Percentiles rank a stretch among this genome's conserved stretches.
These are phyloP conservation scores for Palythoa grandiflora DNA, from an alignment of 92 coral and sea anemone species.

Conservation along the genomic window DNA sequence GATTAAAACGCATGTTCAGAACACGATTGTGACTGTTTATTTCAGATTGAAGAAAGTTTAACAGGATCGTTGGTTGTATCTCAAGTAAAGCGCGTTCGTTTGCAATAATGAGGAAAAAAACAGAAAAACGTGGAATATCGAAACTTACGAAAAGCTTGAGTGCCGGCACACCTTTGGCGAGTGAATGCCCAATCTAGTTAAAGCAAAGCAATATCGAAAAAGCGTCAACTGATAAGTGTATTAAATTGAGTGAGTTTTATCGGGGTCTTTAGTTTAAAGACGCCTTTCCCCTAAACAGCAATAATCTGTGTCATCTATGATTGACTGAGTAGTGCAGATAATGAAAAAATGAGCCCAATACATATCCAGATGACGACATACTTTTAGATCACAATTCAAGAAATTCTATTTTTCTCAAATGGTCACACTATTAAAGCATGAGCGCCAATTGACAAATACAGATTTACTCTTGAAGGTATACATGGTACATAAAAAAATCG, in stretches of 20 bases:
- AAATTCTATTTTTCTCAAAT: no score
- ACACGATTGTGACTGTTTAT: background rate
- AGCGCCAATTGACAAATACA: no score
- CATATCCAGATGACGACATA: no score
- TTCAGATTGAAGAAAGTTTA: background rate
- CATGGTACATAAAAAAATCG: no score
- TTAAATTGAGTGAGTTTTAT: no score
- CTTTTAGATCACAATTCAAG: no score
- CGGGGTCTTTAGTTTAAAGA: background rate
- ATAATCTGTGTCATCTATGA: no score
- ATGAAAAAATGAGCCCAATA: background rate
- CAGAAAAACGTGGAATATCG: constrained; percentile 18
- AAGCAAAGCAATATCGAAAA: constrained; percentile 17
- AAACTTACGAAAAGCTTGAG: constrained; percentile 87
- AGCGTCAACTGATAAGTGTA: background rate
- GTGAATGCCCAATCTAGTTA: constrained; percentile 57
- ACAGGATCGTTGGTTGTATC: background rate
- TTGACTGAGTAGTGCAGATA: background rate
- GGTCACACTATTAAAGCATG: no score
- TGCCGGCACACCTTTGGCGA: constrained; percentile 77
- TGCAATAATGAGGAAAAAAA: background rate
- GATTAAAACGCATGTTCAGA: background rate
- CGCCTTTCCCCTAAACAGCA: background rate
- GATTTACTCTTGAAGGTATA: no score
- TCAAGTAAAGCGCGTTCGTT: constrained; percentile 8